A percentile compares a stretch with the other conserved stretches of the same genome.
phyloP scores from a whole-genome alignment of 2,888 invertebrate species.

The Cephus pulcher region DNA sequence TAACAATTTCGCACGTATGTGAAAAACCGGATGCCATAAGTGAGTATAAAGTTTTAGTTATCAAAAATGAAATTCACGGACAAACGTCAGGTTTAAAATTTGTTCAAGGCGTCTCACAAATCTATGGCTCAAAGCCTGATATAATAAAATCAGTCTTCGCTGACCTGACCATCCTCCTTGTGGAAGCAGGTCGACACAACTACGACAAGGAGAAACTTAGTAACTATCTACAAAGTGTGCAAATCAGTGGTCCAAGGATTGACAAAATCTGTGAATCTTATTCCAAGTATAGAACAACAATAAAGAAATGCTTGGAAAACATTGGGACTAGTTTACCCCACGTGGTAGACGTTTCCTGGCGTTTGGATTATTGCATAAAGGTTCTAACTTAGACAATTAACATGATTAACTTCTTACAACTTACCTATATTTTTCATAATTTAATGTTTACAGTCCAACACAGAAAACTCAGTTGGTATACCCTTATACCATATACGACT shows the following conservation, averaged over 20 bases:
- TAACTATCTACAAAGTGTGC: slow-evolving; percentile 38
- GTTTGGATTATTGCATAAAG: slow-evolving; percentile 61
- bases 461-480: slow-evolving; percentile 40
- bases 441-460: slow-evolving; percentile 41
- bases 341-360: slow-evolving; percentile 62
- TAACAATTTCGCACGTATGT: slow-evolving; percentile 36
- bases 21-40: slow-evolving; percentile 44
- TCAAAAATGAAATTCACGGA: background rate
- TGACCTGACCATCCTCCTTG: slow-evolving; percentile 50
- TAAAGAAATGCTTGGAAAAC: slow-evolving; percentile 49
- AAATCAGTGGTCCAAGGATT: slow-evolving; percentile 42
- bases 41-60: slow-evolving; percentile 28
- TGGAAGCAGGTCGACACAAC: slow-evolving; percentile 55
- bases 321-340: slow-evolving; percentile 56
- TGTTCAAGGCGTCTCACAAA: slow-evolving; percentile 43
- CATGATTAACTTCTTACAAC: background rate
- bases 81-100: background rate
- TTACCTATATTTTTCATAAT: background rate
- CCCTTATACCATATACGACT: slow-evolving; percentile 50
- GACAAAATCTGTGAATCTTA: slow-evolving; percentile 52
- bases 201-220: slow-evolving; percentile 46
- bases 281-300: slow-evolving; percentile 39
- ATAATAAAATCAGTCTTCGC: slow-evolving; percentile 50
- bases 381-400: slow-evolving; percentile 36
- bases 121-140: slow-evolving; percentile 47